These are phyloP conservation scores for Holothuria scabra DNA, from an alignment of 53 echinoderm and acorn worm species.

Conservation along the genomic window DNA sequence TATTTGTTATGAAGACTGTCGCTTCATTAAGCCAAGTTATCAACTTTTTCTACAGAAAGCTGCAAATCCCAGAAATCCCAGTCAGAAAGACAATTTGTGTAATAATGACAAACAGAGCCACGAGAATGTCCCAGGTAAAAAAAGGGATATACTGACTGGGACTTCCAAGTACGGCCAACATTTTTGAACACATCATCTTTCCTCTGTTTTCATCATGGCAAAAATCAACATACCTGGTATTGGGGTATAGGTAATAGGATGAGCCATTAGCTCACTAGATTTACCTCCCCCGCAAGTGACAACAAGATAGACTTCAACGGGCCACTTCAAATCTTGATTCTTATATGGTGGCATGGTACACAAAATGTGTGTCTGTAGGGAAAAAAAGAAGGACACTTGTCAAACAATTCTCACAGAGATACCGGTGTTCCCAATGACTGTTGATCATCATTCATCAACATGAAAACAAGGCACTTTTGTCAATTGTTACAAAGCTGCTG, in stretches of 20 bases:
- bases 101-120: too few relatives aligned
- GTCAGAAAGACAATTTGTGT: constrained; percentile 39
- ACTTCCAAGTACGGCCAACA: constrained; percentile 52
- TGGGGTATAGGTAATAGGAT: constrained; percentile 88
- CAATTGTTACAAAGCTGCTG: too few relatives aligned
- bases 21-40: too few relatives aligned
- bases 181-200: constrained; percentile 8
- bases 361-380: constrained; percentile 89
- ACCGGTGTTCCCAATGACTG: too few relatives aligned
- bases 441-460: too few relatives aligned
- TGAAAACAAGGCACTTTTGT: too few relatives aligned
- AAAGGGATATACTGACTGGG: constrained; percentile 31
- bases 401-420: background rate
- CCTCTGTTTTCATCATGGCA: constrained; percentile 2
- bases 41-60: constrained; percentile 1
- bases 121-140: too few relatives aligned
- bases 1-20: too few relatives aligned
- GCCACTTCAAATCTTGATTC: constrained; percentile 60
- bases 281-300: constrained; percentile 85
- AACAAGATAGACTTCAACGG: constrained; percentile 80
- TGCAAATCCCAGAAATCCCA: constrained; percentile 93
- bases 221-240: constrained; percentile 80
- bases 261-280: constrained; percentile 87
- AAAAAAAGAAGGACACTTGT: background rate
- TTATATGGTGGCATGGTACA: constrained; percentile 91